Evolutionary conservation across 1,140 invertebrate species (phyloP), one percentile per base, ranked within the genome.

Genomic region (Solen grandis): DNA sequence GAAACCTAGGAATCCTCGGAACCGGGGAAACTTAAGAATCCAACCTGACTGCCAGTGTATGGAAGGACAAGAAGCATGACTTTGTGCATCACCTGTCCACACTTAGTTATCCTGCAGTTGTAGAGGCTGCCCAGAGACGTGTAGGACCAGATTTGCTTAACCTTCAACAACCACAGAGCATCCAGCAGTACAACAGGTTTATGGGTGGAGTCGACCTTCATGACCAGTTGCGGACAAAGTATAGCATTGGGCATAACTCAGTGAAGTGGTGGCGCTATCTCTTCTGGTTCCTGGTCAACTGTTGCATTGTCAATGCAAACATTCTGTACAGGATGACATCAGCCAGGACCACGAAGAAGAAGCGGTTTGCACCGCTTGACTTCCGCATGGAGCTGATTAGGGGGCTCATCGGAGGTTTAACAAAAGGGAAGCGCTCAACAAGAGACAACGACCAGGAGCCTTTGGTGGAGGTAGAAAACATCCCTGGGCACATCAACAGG

Each of bases 201-300:
- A 69, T 69, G 66, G 46, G 46, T 55, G 66, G 66, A 2, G 66
- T 69, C 5, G 66, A 69, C 66, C 25, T 69, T 14, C 38, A 46
- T 29, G 66, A 69, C 27, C 38, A 69, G 29, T 52, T 52, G 16
- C 25, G 38, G 27, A 25, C 66, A n/a, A 59, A 73, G 33, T 73
- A 73, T 19, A 36, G 1, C 13, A 50, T 59, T 27, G 31, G 52
- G 3, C 16, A 46, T 16, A 22, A 16, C 19, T 25, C 5, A 1
- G 54, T 52, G 29, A 69, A 69, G 41, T 46, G 41, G 41, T 46
- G 41, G 41, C 41, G 8, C 41, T 46, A 46, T 46, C 41, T 46
- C 19, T 69, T 69, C 31, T 70, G 68, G 68, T 70, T 70, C 31
- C 41, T 70, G 10, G 25, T 70, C 13, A 70, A 70, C 50, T 54